Evolutionary conservation across 2,888 invertebrate genomes (phyloP).

Genomic region (Drosophila diplacantha): DNA sequence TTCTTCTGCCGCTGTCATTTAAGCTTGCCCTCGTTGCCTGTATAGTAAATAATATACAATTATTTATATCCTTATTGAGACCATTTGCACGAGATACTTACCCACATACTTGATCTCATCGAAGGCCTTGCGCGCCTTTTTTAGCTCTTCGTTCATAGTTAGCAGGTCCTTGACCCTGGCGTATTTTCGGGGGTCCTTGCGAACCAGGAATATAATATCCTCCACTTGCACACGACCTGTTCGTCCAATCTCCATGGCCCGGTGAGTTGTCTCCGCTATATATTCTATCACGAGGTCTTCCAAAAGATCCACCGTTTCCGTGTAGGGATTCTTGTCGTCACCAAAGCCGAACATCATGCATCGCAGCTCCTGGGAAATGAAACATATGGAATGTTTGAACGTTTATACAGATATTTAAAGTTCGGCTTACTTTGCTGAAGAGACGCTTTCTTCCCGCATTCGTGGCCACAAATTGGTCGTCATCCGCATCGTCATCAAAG

Average conservation of each 20-base stretch:
- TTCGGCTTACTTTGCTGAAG: constrained; percentile 83
- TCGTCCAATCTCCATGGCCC: constrained; percentile 97
- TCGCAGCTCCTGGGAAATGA: constrained; percentile 82
- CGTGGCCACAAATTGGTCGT: constrained; percentile 83
- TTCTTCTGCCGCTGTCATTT: constrained; percentile 71
- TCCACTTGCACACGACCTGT: constrained; percentile 98
- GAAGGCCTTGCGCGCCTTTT: constrained; percentile 99
- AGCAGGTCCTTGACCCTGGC: constrained; percentile 97
- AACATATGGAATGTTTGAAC: too few species aligned
- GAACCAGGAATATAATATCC: constrained; percentile 96
- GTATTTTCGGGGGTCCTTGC: constrained; percentile 97
- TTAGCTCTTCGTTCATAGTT: constrained; percentile 99
- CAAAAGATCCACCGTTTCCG: constrained; percentile 97
- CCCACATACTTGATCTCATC: constrained; percentile 99
- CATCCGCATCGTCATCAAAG: constrained; percentile 81
- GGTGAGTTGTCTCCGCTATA: constrained; percentile 95
- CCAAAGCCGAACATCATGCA: constrained; percentile 99
- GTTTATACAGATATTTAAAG: neutral
- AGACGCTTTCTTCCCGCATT: constrained; percentile 88
- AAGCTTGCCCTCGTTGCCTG: constrained; percentile 76
- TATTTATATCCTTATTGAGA: neutral
- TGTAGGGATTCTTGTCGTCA: constrained; percentile 99
- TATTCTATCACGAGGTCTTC: constrained; percentile 99
- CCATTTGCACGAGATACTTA: constrained; percentile 76
- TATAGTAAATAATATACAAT: neutral